A percentile compares a stretch with the other conserved stretches of the same genome.
Conservation (phyloP, 2,113 vertebrate species). For the Centropristis striata region DNA sequence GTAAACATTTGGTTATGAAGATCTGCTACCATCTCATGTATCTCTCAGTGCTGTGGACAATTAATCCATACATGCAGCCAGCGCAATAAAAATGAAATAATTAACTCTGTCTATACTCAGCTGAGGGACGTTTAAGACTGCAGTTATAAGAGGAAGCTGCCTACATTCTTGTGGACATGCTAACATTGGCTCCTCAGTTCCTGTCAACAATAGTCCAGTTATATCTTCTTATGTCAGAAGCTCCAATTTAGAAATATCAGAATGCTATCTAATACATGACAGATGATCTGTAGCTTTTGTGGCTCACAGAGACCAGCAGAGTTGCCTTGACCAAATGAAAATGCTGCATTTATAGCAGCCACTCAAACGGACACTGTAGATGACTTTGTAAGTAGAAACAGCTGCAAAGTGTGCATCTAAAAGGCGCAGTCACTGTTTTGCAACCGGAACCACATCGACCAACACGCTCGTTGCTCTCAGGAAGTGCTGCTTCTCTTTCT, state of each 20-base stretch:
- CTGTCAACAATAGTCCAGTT: constrained; percentile 37
- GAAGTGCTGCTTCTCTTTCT: constrained; percentile 93
- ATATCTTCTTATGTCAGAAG: constrained; percentile 12
- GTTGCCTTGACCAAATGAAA: constrained; percentile 13
- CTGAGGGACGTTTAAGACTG: constrained; percentile 59
- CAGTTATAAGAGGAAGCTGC: constrained; percentile 49
- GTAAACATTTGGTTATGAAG: constrained; percentile 61
- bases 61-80: neutral
- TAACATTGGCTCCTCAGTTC: constrained; percentile 30
- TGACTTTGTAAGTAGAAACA: neutral
- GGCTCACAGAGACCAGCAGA: constrained; percentile 6
- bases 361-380: constrained; percentile 7
- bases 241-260: constrained; percentile 22
- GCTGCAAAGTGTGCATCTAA: constrained; percentile 10
- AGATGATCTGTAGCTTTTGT: constrained; percentile 20
- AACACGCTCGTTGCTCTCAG: constrained; percentile 72
- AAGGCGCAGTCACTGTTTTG: constrained; percentile 37
- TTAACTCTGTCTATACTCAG: constrained; percentile 30
- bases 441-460: neutral
- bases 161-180: constrained; percentile 16
- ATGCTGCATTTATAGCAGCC: neutral
- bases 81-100: neutral
- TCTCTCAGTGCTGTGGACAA: constrained; percentile 18
- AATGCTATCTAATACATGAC: constrained; percentile 7
- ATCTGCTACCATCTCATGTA: constrained; percentile 20